Percentiles rank a stretch among this genome's conserved stretches.
phyloP scores from a whole-genome alignment of 2,797 vertebrate species.

The Oceanodroma leucorhoa region DNA sequence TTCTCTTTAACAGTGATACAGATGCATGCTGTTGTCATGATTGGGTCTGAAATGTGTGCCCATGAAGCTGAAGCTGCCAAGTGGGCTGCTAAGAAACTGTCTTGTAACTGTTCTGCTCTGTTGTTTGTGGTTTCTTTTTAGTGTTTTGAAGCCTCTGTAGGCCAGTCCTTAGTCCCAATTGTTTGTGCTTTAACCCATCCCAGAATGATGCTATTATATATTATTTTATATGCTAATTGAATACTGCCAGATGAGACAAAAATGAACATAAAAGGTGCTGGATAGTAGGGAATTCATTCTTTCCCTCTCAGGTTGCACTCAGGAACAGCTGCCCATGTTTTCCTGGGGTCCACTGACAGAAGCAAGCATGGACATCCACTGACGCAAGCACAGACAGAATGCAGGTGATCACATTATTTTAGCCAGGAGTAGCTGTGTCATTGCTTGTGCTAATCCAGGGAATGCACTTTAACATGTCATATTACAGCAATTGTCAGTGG shows the following conservation, averaged over 20 bases:
- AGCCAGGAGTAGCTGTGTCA: neutral
- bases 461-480: neutral
- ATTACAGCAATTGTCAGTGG: neutral
- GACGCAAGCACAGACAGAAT: neutral
- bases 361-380: neutral
- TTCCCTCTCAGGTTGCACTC: neutral
- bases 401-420: neutral
- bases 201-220: neutral
- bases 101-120: neutral
- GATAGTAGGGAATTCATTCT: neutral
- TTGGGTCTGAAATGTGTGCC: neutral
- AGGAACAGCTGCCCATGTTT: neutral
- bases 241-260: neutral
- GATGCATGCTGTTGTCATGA: neutral
- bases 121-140: neutral
- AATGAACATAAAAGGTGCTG: neutral
- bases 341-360: neutral
- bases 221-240: neutral
- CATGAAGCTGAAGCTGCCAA: neutral
- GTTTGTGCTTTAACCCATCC: neutral
- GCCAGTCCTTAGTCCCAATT: neutral
- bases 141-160: neutral
- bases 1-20: neutral
- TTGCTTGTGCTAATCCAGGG: neutral
- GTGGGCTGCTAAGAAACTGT: neutral